Conservation (phyloP, 2,888 invertebrate species). For the Muschampia plurimacula region DNA sequence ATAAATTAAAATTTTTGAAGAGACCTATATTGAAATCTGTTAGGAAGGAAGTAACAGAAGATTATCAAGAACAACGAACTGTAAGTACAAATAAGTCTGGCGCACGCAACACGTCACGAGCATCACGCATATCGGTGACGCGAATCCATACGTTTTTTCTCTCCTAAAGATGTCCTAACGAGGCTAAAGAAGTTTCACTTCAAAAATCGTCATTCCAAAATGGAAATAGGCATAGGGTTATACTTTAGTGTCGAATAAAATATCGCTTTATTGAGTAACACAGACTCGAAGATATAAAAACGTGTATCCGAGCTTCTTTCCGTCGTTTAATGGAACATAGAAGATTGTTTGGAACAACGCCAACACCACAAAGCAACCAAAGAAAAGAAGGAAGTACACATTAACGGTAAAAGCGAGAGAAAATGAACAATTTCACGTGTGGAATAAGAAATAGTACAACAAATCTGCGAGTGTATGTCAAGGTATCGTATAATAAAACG, state of each 20-base stretch:
- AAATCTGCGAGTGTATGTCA: background rate
- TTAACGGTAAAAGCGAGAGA: conserved; percentile 16
- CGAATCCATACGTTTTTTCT: no score
- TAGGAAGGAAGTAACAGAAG: no score
- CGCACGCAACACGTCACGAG: no score
- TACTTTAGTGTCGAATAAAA: background rate
- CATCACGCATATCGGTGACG: no score
- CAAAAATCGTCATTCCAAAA: no score
- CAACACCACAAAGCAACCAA: background rate
- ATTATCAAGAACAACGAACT: no score
- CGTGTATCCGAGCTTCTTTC: background rate
- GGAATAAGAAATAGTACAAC: conserved; percentile 1
- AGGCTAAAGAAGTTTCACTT: no score
- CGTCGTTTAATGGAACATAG: conserved; percentile 3
- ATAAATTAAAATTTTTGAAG: no score
- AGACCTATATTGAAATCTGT: no score
- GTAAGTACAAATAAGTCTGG: no score
- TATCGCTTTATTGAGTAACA: background rate
- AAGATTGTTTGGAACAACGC: conserved; percentile 19
- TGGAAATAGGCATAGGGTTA: no score
- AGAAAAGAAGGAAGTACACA: conserved; percentile 13
- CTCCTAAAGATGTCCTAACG: no score
- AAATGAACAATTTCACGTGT: conserved; percentile 6
- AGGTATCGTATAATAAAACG: background rate
- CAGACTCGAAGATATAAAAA: background rate